Conservation (phyloP, 2,113 vertebrate species). For the Phalacrocorax aristotelis region DNA sequence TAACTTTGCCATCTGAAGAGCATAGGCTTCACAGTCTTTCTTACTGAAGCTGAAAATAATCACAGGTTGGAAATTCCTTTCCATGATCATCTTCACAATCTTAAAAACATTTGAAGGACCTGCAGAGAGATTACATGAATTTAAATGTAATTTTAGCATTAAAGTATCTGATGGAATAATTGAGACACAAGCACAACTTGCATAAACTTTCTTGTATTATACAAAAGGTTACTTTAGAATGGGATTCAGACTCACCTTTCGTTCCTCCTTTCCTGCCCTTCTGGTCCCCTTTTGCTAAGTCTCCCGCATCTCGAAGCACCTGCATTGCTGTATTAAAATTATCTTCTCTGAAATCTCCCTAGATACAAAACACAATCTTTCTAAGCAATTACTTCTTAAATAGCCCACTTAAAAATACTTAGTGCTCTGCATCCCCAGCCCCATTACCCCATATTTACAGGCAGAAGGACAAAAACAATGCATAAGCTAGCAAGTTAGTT, state of each 20-base stretch:
- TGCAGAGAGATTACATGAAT: slow-evolving; percentile 43
- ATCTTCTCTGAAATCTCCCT: slow-evolving; percentile 98
- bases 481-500: not conserved
- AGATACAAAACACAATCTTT: not conserved
- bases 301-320: slow-evolving; percentile 91
- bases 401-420: not conserved
- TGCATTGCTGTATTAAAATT: slow-evolving; percentile 99
- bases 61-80: slow-evolving; percentile 98
- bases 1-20: slow-evolving; percentile 95
- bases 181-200: not conserved
- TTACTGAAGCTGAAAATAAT: slow-evolving; percentile 99
- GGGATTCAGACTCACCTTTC: slow-evolving; percentile 80
- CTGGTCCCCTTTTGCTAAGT: slow-evolving; percentile 90
- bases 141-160: not conserved
- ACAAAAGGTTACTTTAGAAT: not conserved
- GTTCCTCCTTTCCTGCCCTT: slow-evolving; percentile 93
- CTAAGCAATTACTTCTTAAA: not conserved
- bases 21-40: slow-evolving; percentile 98
- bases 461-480: not conserved
- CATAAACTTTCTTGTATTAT: not conserved
- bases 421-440: not conserved
- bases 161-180: not conserved
- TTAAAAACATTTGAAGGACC: slow-evolving; percentile 98
- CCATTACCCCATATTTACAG: not conserved
- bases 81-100: slow-evolving; percentile 99